Conservation (phyloP, 2,888 invertebrate species). For the Xanthia icteritia region DNA sequence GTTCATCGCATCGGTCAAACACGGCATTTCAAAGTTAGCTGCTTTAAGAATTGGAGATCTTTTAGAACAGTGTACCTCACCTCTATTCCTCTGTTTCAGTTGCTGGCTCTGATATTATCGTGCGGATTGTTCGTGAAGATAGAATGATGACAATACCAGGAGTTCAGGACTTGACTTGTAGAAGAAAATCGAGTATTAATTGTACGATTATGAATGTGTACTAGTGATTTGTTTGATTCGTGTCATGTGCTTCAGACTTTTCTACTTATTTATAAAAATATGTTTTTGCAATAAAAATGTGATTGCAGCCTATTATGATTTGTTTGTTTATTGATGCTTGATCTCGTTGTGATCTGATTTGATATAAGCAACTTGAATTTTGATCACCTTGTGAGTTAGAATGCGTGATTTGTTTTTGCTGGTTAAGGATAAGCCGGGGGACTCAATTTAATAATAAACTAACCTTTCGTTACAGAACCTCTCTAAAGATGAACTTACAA, state of each 20-base stretch:
- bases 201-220: constrained; percentile 61
- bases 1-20: too few species aligned
- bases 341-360: neutral
- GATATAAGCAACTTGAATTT: neutral
- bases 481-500: neutral
- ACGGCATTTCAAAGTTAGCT: too few species aligned
- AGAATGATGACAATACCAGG: constrained; percentile 86
- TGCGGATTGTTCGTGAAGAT: constrained; percentile 96
- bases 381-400: neutral
- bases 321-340: constrained; percentile 39
- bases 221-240: constrained; percentile 61
- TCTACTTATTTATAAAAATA: constrained; percentile 61
- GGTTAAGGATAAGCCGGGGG: neutral
- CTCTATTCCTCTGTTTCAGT: constrained; percentile 85
- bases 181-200: constrained; percentile 46
- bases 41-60: too few species aligned
- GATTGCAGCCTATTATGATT: constrained; percentile 41
- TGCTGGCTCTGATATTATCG: constrained; percentile 96
- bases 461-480: neutral
- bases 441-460: neutral
- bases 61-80: too few species aligned
- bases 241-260: constrained; percentile 66
- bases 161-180: constrained; percentile 35
- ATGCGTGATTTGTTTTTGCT: neutral
- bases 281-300: constrained; percentile 60